Conservation (phyloP, 2,888 invertebrate genomes). For the Pammene aurita region DNA sequence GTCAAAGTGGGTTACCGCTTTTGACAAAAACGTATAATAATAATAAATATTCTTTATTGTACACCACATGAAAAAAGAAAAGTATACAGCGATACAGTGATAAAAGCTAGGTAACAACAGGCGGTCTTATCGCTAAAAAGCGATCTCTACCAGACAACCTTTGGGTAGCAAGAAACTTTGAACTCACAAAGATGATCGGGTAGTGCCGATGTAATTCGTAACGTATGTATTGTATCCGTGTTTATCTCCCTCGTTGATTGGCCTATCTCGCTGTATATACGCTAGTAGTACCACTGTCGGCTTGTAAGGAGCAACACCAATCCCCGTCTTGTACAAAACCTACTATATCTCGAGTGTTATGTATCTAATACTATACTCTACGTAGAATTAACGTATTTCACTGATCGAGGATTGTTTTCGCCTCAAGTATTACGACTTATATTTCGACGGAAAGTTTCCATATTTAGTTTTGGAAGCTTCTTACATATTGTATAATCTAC, state of each 20-base stretch:
- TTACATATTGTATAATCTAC: neutral
- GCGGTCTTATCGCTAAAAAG: too few species aligned
- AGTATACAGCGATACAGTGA: too few species aligned
- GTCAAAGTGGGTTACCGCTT: neutral
- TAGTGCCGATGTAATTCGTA: too few species aligned
- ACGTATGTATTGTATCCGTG: neutral
- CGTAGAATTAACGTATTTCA: slow-evolving; percentile 51
- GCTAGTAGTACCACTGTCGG: slow-evolving; percentile 68
- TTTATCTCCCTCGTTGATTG: slow-evolving; percentile 7
- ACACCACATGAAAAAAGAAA: too few species aligned
- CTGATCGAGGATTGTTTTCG: slow-evolving; percentile 31
- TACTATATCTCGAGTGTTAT: slow-evolving; percentile 49
- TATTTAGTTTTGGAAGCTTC: neutral
- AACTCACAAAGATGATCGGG: too few species aligned
- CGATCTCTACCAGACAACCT: too few species aligned
- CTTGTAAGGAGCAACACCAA: slow-evolving; percentile 79
- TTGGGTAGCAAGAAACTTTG: too few species aligned
- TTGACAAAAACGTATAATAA: too few species aligned
- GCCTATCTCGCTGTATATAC: slow-evolving; percentile 20
- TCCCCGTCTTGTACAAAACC: slow-evolving; percentile 62
- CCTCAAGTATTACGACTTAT: slow-evolving; percentile 1
- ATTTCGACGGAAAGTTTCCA: neutral
- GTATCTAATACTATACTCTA: slow-evolving; percentile 58
- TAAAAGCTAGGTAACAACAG: too few species aligned
- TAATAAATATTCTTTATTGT: too few species aligned